Evolutionary conservation across 1,140 invertebrate genomes (phyloP), one percentile per base, ranked within the genome.

Genomic region (Eubasilissa regina): DNA sequence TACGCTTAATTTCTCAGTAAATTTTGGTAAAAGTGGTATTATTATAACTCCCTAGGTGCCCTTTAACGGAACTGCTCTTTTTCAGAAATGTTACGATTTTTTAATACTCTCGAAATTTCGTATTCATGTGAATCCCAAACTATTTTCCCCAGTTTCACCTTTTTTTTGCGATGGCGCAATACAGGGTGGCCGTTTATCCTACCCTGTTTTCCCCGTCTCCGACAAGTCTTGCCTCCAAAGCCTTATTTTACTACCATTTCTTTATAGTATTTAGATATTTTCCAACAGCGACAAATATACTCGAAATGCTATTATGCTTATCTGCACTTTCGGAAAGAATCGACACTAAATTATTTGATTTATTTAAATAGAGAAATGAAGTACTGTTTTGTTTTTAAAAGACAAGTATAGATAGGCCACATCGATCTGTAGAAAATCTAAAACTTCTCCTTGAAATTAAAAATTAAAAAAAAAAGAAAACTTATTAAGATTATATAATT

Each of bases 261-360:
- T 19, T 62, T 62, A 62, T 62, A 19, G 21, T 62, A 62, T 62
- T 62, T 62, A 62, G 58, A 43, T 8, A 25, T 21, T 62, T 62
- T 12, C 25, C 25, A 62, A 62, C 9, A 25, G 21, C 25, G 58
- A 62, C 8, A 62, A 62, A 62, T 62, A 62, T 17, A 25, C 58
- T 12, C 8, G 25, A 25, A 25, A 35, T 43, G 12, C 17, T 1
- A 9, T 56, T 11, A 17, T 6, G 0, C 15, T 17, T 19, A 56
- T 11, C n/a, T 56, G 15, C 15, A 35, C 19, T 15, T 12, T 56
- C 15, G 11, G 15, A 12, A 15, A n/a, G n/a, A 19, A 56, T 19
- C 15, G 53, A 56, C 53, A 19, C 13, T 56, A n/a, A 56, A 56
- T 17, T 15, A 4, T 56, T 56, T 56, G 53, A 56, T 56, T 56